A percentile compares a stretch with the other conserved stretches of the same genome.
phyloP scores from a whole-genome alignment of 37 sponge, comb jelly and placozoan species.

The Hexactinellida sp. region DNA sequence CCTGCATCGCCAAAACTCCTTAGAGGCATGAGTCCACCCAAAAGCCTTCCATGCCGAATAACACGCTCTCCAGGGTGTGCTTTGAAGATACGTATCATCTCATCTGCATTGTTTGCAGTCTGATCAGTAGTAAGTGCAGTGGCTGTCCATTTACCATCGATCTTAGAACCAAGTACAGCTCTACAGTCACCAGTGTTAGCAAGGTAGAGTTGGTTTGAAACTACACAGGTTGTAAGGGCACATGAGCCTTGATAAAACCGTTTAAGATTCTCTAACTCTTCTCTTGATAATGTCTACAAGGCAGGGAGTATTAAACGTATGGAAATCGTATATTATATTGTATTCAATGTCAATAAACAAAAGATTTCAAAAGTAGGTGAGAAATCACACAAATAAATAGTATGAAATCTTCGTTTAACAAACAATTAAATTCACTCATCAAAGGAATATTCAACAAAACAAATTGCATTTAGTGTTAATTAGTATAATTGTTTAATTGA shows the following conservation, averaged over 20 bases:
- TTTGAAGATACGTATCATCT: constrained; percentile 35
- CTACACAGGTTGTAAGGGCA: constrained; percentile 29
- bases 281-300: background rate
- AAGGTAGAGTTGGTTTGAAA: constrained; percentile 27
- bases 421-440: too few species aligned
- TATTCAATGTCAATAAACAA: too few species aligned
- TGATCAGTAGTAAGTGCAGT: constrained; percentile 55
- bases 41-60: constrained; percentile 29
- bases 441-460: too few species aligned
- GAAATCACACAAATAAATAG: too few species aligned
- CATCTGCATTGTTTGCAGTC: constrained; percentile 39
- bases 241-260: constrained; percentile 50
- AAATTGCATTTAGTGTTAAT: too few species aligned
- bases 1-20: constrained; percentile 64
- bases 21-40: constrained; percentile 72
- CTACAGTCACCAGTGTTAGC: constrained; percentile 78
- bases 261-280: constrained; percentile 21
- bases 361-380: too few species aligned
- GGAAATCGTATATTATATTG: too few species aligned
- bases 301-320: background rate
- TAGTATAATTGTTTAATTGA: too few species aligned
- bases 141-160: constrained; percentile 31
- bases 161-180: constrained; percentile 40
- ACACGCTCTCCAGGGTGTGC: constrained; percentile 69
- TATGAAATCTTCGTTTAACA: too few species aligned